Base-by-base conservation (phyloP, 1,140 invertebrate genomes). In the Myzus persicae region DNA sequence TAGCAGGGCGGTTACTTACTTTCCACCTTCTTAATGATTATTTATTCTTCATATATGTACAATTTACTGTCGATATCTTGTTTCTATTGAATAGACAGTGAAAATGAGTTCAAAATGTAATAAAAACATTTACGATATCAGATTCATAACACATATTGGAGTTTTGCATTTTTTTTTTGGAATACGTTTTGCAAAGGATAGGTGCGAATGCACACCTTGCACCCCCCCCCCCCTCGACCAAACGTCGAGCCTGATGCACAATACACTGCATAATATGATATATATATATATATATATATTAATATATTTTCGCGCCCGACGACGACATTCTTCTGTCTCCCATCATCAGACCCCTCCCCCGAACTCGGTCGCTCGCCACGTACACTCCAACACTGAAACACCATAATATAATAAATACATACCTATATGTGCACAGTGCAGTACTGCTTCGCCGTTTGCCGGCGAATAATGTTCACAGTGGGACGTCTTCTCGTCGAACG, bases 401-500 rank as follows among this genome's bases (percentile, higher is more conserved):
- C 36, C 76, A 81, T 81, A 76, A 38, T 38, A 67, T 67, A 81
- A 38, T 22, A 38, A 6, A 8, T 26, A 40, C 18, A 85, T 42
- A 42, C 31, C 1, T 85, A 85, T 18, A 44, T 42, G n/a, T 20
- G 18, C 1, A 31, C 31, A n/a, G 22, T 31, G 11, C 6, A 85
- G 46, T 26, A 84, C 38, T 36, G 22, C 44, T 88, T 91, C 44
- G 24, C 46, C 67, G 14, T 93, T 93, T 85, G 46, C 81, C 91
- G 76, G 81, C 91, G 46, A 31, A 51, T 51, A 85, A 84, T 9
- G 40, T 40, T 84, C 91, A n/a, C 91, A 93, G 91, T 85, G 91
- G 91, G 91, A 93, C 76, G 91, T 93, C 91, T 92, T 84, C 91
- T 48, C 48, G 11, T 82, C 24, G 81, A 93, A 84, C 91, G 81